Evolutionary conservation across 2,113 vertebrate genomes (phyloP).

Genomic region (Gymnobelideus leadbeateri): DNA sequence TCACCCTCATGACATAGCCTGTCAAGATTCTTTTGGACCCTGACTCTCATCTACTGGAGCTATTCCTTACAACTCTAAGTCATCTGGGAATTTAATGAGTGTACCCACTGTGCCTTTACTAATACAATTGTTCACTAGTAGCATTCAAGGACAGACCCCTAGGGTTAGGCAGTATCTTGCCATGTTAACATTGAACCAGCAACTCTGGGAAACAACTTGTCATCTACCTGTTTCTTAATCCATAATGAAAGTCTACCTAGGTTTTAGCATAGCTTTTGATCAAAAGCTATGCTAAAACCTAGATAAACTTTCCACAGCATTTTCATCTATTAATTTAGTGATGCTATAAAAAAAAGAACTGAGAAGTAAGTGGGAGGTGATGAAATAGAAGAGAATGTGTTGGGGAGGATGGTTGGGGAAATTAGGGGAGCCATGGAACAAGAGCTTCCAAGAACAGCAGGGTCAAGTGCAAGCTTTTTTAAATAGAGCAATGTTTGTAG

Average conservation of each 20-base stretch:
- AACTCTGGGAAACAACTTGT: neutral
- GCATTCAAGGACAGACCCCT: neutral
- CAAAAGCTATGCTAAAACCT: neutral
- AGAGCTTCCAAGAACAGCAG: neutral
- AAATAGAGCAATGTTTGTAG: constrained; percentile 50
- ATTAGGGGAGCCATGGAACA: neutral
- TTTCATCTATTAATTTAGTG: neutral
- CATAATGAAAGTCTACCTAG: no score
- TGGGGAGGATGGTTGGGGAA: neutral
- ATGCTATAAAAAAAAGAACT: neutral
- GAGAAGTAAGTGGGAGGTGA: no score
- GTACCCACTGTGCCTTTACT: no score
- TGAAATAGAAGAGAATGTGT: neutral
- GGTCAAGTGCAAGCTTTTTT: no score
- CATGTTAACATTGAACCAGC: neutral
- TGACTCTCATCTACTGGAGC: neutral
- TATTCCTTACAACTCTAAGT: neutral
- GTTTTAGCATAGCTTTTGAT: neutral
- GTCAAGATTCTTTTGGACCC: neutral
- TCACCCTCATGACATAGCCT: no score
- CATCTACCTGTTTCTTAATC: neutral
- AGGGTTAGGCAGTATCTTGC: neutral
- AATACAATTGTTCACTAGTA: neutral
- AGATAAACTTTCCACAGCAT: neutral
- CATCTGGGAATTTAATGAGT: neutral